These are phyloP conservation scores for Brassicogethes aeneus DNA, from an alignment of 2,888 invertebrate species.

Conservation along the genomic window DNA sequence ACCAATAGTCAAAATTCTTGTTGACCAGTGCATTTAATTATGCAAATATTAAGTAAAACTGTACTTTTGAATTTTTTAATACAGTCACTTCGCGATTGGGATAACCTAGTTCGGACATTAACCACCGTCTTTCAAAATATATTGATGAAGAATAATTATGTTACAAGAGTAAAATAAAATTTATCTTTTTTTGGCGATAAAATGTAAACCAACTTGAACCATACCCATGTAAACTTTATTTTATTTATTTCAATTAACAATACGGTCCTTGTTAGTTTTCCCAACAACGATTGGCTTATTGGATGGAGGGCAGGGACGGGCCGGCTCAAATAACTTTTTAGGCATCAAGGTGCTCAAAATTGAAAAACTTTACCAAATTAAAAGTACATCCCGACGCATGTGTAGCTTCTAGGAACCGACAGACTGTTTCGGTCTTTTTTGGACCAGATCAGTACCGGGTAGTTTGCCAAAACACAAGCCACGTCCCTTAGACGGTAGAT, in stretches of 20 bases:
- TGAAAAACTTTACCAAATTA: conserved; percentile 1
- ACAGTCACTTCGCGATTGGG: conserved; percentile 19
- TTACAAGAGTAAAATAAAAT: no score
- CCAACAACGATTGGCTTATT: neutral
- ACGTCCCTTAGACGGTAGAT: no score
- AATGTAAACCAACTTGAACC: conserved; percentile 21
- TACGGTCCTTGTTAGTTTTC: neutral
- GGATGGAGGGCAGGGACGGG: conserved; percentile 3
- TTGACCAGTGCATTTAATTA: neutral
- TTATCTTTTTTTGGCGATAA: no score
- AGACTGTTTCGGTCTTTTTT: no score
- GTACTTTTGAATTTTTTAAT: neutral
- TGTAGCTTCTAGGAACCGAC: no score
- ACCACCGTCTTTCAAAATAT: no score
- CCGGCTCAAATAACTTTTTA: conserved; percentile 11
- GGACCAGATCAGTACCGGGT: no score
- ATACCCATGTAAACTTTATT: conserved; percentile 38
- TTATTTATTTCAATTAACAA: neutral
- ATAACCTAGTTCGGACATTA: conserved; percentile 34
- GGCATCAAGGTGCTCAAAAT: conserved; percentile 36
- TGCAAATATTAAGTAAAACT: no score
- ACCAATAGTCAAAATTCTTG: no score
- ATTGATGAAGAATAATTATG: no score
- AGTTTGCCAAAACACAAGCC: no score
- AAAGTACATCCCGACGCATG: no score